Percentiles rank a stretch among this genome's conserved stretches.
These are phyloP conservation scores for Equus quagga DNA, from an alignment of 2,113 vertebrate genomes.

Conservation along the genomic window DNA sequence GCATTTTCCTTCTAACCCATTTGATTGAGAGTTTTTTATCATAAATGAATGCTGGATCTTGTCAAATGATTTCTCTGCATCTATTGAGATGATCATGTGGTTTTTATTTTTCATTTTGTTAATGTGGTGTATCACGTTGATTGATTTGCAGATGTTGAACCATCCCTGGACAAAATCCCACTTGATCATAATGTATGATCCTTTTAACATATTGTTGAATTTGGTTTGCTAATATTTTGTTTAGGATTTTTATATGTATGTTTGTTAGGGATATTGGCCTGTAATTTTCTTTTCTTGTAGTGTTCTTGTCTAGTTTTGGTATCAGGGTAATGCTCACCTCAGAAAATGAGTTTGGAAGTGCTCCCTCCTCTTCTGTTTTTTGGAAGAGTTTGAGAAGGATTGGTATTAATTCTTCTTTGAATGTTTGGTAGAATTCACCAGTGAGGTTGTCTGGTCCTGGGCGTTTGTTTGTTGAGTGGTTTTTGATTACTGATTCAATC, in stretches of 20 bases:
- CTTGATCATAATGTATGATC: background rate
- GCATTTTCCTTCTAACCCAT: background rate
- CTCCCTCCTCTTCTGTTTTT: background rate
- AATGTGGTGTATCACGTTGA: background rate
- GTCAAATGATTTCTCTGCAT: background rate
- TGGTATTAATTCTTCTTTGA: background rate
- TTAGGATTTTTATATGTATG: background rate
- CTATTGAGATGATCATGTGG: background rate
- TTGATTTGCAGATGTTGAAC: background rate
- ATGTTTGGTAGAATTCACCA: background rate
- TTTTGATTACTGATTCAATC: background rate
- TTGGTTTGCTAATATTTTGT: background rate
- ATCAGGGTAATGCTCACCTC: background rate
- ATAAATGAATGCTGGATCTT: background rate
- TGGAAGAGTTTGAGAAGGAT: background rate
- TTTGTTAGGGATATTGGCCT: background rate
- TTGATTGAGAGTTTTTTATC: background rate
- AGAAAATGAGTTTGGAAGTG: background rate
- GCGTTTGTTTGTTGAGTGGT: background rate
- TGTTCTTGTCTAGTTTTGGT: background rate
- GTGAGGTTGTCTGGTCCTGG: background rate
- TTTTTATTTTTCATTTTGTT: background rate
- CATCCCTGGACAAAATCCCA: background rate
- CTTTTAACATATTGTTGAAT: background rate
- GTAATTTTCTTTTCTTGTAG: background rate